Percentiles rank a stretch among this genome's conserved stretches.
phyloP scores from a whole-genome alignment of 2,113 vertebrate species.

The Gadus chalcogrammus region DNA sequence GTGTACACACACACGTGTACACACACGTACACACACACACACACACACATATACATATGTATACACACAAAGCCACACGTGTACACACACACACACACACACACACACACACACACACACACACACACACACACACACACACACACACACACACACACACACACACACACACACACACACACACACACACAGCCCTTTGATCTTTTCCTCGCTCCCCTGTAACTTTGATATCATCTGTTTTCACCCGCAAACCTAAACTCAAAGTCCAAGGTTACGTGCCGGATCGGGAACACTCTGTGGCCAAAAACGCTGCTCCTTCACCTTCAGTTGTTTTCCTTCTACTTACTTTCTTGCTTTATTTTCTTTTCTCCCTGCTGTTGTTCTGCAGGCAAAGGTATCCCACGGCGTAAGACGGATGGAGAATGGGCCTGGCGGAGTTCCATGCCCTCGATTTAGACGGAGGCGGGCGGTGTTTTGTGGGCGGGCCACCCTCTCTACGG shows the following conservation, averaged over 20 bases:
- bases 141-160: too few relatives aligned
- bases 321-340: background rate
- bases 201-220: conserved; percentile 10
- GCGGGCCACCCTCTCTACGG: conserved; percentile 48
- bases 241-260: conserved; percentile 48
- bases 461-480: conserved; percentile 47
- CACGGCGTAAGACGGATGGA: background rate
- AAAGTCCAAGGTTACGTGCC: conserved; percentile 47
- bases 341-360: background rate
- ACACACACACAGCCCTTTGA: too few relatives aligned
- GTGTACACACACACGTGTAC: too few relatives aligned
- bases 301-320: too few relatives aligned
- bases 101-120: too few relatives aligned
- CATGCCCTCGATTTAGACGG: conserved; percentile 46
- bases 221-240: conserved; percentile 31
- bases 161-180: too few relatives aligned
- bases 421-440: conserved; percentile 44
- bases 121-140: too few relatives aligned
- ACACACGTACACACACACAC: too few relatives aligned
- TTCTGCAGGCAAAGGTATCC: conserved; percentile 34
- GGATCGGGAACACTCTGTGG: background rate
- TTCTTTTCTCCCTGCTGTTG: conserved; percentile 40
- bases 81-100: too few relatives aligned
- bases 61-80: too few relatives aligned
- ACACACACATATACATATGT: too few relatives aligned